Percentiles rank a stretch among this genome's conserved stretches.
phyloP scores from a whole-genome alignment of 2,888 invertebrate species.

The Torymus tubicola region DNA sequence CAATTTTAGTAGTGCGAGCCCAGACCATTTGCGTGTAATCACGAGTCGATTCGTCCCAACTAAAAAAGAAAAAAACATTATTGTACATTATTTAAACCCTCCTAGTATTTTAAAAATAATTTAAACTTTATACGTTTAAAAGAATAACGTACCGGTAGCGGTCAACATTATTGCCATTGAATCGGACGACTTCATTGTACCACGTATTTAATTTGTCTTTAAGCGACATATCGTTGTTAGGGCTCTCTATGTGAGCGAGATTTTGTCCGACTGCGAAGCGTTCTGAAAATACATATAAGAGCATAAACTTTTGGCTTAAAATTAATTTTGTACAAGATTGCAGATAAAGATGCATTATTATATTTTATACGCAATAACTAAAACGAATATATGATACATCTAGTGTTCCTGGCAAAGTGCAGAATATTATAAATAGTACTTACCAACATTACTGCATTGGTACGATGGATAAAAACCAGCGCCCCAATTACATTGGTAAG shows the following conservation, averaged over 20 bases:
- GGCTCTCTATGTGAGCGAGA: constrained; percentile 64
- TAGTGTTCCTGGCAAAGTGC: too few relatives aligned
- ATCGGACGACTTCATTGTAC: constrained; percentile 73
- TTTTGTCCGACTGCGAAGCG: constrained; percentile 75
- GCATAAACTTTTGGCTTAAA: too few relatives aligned
- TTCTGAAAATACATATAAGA: constrained; percentile 55
- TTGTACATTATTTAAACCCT: too few relatives aligned
- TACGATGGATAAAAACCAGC: constrained; percentile 64
- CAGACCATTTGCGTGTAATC: constrained; percentile 76
- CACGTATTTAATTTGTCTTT: constrained; percentile 65
- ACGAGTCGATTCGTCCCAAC: constrained; percentile 58
- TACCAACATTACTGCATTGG: constrained; percentile 71
- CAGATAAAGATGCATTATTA: too few relatives aligned
- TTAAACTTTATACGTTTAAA: too few relatives aligned
- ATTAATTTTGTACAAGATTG: too few relatives aligned
- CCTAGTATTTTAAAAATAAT: too few relatives aligned
- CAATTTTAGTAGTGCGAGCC: constrained; percentile 75
- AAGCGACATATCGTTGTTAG: neutral
- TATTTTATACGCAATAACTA: too few relatives aligned
- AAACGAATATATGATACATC: too few relatives aligned
- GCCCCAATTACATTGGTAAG: constrained; percentile 71
- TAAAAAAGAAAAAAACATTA: neutral
- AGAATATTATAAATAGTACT: constrained; percentile 25
- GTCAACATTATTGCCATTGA: constrained; percentile 59
- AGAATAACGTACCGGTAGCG: too few relatives aligned